Evolutionary conservation across 2,888 invertebrate genomes (phyloP).

Genomic region (Morinoia aosen): DNA sequence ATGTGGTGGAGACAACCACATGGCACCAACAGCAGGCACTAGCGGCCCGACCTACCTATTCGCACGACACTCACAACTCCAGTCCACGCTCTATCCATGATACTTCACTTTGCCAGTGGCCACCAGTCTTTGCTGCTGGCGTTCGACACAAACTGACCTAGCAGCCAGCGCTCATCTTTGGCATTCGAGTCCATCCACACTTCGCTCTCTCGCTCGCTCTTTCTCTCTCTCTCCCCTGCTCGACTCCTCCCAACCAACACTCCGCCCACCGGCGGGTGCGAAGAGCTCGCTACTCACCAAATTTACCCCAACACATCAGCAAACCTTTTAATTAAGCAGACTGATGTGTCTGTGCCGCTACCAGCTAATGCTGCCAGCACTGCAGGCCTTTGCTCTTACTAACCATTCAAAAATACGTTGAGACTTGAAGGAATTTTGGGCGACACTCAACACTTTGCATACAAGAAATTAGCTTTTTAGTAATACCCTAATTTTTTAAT

Average conservation of each 20-base stretch:
- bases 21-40: conserved; percentile 20
- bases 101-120: conserved; percentile 37
- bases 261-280: conserved; percentile 49
- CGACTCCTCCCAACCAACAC: conserved; percentile 23
- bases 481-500: neutral
- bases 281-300: conserved; percentile 40
- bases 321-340: conserved; percentile 48
- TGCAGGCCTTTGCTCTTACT: neutral
- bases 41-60: conserved; percentile 31
- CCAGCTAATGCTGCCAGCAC: neutral
- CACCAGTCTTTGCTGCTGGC: conserved; percentile 48
- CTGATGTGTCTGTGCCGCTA: conserved; percentile 49
- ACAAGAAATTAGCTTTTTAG: neutral
- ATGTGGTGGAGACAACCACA: conserved; percentile 26
- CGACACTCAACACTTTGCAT: neutral
- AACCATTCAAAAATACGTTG: neutral
- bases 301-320: conserved; percentile 45
- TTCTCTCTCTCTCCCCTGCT: neutral
- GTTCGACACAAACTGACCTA: conserved; percentile 45
- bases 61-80: conserved; percentile 39
- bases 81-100: conserved; percentile 28
- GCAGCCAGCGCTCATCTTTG: conserved; percentile 32
- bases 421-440: neutral
- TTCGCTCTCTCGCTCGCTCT: conserved; percentile 33
- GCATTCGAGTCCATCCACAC: conserved; percentile 45